These are phyloP conservation scores for Sebastes alutus DNA, from an alignment of 2,797 vertebrate species.

Conservation along the genomic window DNA sequence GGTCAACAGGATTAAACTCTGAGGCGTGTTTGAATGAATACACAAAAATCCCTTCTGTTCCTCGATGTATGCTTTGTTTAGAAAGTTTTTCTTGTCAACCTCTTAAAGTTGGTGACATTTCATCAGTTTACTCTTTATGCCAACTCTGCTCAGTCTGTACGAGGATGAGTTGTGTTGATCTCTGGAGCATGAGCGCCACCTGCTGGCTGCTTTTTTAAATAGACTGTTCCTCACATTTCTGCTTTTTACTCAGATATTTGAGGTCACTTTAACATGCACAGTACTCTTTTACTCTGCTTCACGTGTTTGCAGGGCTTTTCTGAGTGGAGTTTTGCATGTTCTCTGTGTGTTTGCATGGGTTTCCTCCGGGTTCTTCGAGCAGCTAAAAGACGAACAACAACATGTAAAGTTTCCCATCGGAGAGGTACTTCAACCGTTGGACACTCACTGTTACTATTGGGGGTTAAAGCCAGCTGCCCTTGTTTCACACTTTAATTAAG, in stretches of 20 bases:
- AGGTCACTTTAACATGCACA: neutral
- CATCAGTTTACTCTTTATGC: neutral
- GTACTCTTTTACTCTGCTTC: neutral
- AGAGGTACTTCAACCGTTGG: neutral
- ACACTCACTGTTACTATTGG: neutral
- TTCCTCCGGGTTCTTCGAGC: too few relatives aligned
- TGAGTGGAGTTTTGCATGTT: too few relatives aligned
- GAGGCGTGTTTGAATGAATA: neutral
- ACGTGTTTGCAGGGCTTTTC: too few relatives aligned
- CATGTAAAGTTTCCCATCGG: neutral
- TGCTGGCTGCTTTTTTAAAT: slow-evolving; percentile 16
- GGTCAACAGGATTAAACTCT: slow-evolving; percentile 25
- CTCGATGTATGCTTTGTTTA: neutral
- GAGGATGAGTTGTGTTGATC: neutral
- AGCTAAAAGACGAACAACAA: too few relatives aligned
- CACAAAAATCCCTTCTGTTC: neutral
- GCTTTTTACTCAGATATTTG: neutral
- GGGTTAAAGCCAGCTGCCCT: neutral
- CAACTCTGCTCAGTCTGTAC: neutral
- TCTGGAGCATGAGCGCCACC: slow-evolving; percentile 38
- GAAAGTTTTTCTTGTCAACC: neutral
- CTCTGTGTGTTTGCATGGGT: too few relatives aligned
- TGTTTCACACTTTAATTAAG: neutral
- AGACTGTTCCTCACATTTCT: neutral
- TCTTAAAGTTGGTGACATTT: neutral